A percentile compares a stretch with the other conserved stretches of the same genome.
phyloP scores from a whole-genome alignment of 2,888 invertebrate species.

The Loripinus fragilis region DNA sequence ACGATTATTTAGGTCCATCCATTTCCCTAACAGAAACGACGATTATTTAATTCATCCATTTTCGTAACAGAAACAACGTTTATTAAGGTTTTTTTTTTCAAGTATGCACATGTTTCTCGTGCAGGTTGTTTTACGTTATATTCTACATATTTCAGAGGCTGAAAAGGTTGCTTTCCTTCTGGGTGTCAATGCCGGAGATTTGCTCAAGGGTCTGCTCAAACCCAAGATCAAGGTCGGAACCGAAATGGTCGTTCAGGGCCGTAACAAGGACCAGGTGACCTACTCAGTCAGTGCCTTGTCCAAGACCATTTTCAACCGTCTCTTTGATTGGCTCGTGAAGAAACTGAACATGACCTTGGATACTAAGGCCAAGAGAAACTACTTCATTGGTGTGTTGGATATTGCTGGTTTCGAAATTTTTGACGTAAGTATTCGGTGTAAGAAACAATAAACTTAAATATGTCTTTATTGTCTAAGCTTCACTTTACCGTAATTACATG shows the following conservation, averaged over 20 bases:
- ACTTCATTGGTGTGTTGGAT: conserved; percentile 99
- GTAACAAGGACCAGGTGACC: conserved; percentile 91
- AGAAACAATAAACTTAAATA: too few species aligned
- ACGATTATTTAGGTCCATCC: too few species aligned
- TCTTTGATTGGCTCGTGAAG: conserved; percentile 94
- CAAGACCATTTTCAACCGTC: conserved; percentile 84
- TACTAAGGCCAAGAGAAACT: conserved; percentile 98
- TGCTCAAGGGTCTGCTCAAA: conserved; percentile 92
- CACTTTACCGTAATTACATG: too few species aligned
- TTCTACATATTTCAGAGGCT: conserved; percentile 87
- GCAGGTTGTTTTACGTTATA: too few species aligned
- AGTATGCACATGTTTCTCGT: too few species aligned
- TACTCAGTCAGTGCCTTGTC: conserved; percentile 84
- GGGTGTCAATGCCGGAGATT: conserved; percentile 92
- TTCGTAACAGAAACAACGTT: too few species aligned
- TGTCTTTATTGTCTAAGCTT: too few species aligned
- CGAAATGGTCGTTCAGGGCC: conserved; percentile 99
- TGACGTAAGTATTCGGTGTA: conserved; percentile 88
- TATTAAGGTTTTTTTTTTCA: too few species aligned
- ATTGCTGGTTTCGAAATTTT: conserved; percentile 99
- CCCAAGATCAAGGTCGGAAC: conserved; percentile 98
- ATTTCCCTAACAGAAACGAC: too few species aligned
- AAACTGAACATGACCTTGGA: conserved; percentile 99
- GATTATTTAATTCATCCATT: too few species aligned
- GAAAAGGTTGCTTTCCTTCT: conserved; percentile 96